phyloP scores from a whole-genome alignment of 2,888 invertebrate species.

The Oxyteleia sp. region DNA sequence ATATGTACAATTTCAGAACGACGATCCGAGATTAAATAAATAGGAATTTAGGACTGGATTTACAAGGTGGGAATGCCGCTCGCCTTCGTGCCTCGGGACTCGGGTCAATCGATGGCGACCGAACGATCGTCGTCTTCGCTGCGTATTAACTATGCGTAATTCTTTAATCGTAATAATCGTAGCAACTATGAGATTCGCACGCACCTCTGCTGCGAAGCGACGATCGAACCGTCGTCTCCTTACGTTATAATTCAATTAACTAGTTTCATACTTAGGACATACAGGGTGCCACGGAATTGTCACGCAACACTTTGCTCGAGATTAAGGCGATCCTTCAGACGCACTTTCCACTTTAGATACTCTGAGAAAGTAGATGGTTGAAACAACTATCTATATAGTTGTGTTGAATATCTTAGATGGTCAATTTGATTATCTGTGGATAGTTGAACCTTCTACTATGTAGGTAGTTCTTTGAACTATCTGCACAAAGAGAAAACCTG shows the following conservation, averaged over 20 bases:
- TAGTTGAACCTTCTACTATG: too few species aligned
- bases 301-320: conserved; percentile 31
- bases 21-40: conserved; percentile 19
- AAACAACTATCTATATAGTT: too few species aligned
- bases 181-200: conserved; percentile 4
- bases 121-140: conserved; percentile 18
- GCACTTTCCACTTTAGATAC: too few species aligned
- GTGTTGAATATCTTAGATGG: too few species aligned
- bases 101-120: conserved; percentile 42
- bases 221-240: conserved; percentile 42
- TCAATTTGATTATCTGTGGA: too few species aligned
- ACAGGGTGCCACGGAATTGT: conserved; percentile 51
- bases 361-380: too few species aligned
- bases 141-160: neutral
- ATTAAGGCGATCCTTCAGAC: too few species aligned
- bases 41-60: conserved; percentile 18
- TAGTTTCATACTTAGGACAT: conserved; percentile 62
- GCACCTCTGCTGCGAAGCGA: conserved; percentile 1
- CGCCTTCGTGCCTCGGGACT: conserved; percentile 40
- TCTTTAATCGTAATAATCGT: conserved; percentile 10
- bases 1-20: conserved; percentile 48
- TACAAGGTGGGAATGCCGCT: neutral
- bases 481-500: too few species aligned
- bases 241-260: conserved; percentile 61
- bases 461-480: too few species aligned